phyloP scores from a whole-genome alignment of 2,888 invertebrate genomes.

The Coremacera marginata region DNA sequence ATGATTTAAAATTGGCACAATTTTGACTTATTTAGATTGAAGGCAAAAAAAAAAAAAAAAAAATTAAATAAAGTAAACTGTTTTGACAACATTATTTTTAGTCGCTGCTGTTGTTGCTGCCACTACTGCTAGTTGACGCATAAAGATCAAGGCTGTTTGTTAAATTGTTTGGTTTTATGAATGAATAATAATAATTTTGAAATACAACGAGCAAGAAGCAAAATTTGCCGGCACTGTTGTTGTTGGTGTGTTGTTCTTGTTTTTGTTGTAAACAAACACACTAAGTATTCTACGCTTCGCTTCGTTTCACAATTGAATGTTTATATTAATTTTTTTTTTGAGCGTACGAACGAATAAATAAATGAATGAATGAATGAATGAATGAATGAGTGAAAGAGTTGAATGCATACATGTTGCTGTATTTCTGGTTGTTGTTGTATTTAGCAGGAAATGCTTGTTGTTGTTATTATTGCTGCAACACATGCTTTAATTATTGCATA shows the following conservation, averaged over 20 bases:
- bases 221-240: neutral
- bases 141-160: constrained; percentile 46
- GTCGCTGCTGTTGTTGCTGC: neutral
- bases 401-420: constrained; percentile 11
- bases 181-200: constrained; percentile 33
- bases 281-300: no score
- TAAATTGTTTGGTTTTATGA: constrained; percentile 31
- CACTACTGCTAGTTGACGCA: neutral
- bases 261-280: constrained; percentile 38
- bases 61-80: neutral
- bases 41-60: no score
- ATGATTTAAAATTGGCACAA: no score
- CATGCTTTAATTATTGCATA: no score
- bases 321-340: constrained; percentile 33
- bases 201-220: neutral
- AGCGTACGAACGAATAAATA: constrained; percentile 16
- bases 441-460: constrained; percentile 44
- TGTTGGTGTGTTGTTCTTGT: constrained; percentile 7
- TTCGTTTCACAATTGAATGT: constrained; percentile 31
- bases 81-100: neutral
- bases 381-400: neutral
- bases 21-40: no score
- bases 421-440: constrained; percentile 24
- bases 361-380: constrained; percentile 19
- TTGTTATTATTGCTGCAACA: neutral